Evolutionary conservation across 2,888 invertebrate species (phyloP), one percentile per base, ranked within the genome.

Genomic region (Zaprionus obscuricornis): DNA sequence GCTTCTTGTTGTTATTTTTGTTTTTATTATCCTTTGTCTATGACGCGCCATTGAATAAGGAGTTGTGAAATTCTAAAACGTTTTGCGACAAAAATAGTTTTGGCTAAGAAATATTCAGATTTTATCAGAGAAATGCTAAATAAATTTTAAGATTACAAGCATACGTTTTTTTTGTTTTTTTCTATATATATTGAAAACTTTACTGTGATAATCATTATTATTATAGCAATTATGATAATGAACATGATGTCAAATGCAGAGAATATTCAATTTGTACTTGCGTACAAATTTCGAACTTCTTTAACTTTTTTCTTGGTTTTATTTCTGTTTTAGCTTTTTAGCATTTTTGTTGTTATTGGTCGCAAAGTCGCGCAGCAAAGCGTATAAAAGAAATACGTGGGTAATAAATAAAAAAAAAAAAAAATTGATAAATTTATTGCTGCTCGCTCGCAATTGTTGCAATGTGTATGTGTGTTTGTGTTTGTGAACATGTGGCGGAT

Each of bases 361-460:
- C 16, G 16, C 45, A 18, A 47, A 66, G 66, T 33, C 46, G 20
- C 42, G 3, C 39, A 29, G 43, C n/a, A 11, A 27, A 47, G 29
- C 26, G 27, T 22, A 46, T 42, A 36, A 33, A 46, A 26, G 49
- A 47, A 50, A 64, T 52, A 57, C 47, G 39, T 43, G 37, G 59
- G 40, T 37, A 74, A 75, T 74, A 85, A 73, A 85, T 72, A 76
- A 60, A 42, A 26, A 20, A 20, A 47, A 26, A 43, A 24, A 49
- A 52, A 62, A 57, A 63, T 65, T 70, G 69, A 67, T 72, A 74
- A 81, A 84, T 84, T 77, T 74, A 84, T 81, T 74, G 84, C 69
- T 57, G 47, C 39, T 36, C 64, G 62, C 39, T 36, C 64, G 62
- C 67, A 71, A 81, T 66, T 70, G 72, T 59, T 69, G 62, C 67